A percentile compares a stretch with the other conserved stretches of the same genome.
phyloP scores from a whole-genome alignment of 2,113 vertebrate species.

The Zosterops japonicus region DNA sequence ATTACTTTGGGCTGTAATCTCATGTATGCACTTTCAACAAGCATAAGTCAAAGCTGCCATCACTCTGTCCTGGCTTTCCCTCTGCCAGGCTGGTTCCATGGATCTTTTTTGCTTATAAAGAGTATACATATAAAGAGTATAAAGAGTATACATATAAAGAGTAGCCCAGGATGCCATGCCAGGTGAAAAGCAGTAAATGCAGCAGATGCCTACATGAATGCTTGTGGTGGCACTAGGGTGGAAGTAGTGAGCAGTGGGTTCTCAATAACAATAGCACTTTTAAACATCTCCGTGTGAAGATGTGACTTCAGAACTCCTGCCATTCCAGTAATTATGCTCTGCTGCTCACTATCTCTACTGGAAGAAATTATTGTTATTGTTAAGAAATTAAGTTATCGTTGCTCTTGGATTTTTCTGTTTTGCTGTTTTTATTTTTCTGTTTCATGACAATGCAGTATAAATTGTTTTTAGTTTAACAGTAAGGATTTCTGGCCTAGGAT shows the following conservation, averaged over 20 bases:
- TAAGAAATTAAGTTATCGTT: background rate
- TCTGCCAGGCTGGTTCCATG: background rate
- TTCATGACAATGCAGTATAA: background rate
- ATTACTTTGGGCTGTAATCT: background rate
- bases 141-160: too few relatives aligned
- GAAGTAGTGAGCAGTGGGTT: background rate
- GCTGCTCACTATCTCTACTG: background rate
- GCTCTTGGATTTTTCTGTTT: background rate
- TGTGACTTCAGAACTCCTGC: background rate
- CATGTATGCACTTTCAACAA: background rate
- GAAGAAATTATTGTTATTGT: background rate
- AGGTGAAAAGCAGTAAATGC: background rate
- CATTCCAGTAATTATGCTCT: background rate
- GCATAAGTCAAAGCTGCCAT: background rate
- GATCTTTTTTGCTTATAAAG: background rate
- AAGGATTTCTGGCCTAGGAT: background rate
- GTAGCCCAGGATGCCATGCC: too few relatives aligned
- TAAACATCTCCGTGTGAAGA: background rate
- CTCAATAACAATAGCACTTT: background rate
- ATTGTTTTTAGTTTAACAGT: background rate
- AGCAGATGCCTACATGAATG: background rate
- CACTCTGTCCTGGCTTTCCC: background rate
- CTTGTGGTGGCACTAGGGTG: background rate
- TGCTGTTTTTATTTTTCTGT: background rate
- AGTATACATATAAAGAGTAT: too few relatives aligned